A percentile compares a stretch with the other conserved stretches of the same genome.
Evolutionary conservation across 1,140 invertebrate species (phyloP).

Genomic region (Trypoxylus dichotomus): DNA sequence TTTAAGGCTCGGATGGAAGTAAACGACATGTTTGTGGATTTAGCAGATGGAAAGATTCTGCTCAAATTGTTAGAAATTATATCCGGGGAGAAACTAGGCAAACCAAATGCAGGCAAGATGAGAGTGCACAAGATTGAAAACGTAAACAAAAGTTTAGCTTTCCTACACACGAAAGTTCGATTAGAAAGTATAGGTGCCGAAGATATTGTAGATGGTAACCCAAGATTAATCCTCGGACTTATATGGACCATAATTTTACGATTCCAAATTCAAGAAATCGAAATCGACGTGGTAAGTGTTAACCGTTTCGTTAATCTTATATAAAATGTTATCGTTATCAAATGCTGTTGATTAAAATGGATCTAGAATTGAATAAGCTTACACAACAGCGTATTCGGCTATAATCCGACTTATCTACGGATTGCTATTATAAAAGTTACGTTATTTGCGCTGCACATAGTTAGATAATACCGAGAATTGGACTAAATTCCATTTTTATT

Average conservation of each 20-base stretch:
- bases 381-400: neutral
- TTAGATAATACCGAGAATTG: neutral
- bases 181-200: constrained; percentile 98
- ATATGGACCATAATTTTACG: constrained; percentile 98
- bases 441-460: neutral
- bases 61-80: constrained; percentile 98
- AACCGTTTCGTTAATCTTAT: neutral
- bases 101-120: constrained; percentile 96
- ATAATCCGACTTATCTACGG: neutral
- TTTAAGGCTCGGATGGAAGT: constrained; percentile 90
- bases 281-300: constrained; percentile 89
- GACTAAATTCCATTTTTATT: neutral
- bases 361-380: neutral
- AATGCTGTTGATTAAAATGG: neutral
- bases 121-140: constrained; percentile 99
- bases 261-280: constrained; percentile 98
- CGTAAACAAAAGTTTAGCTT: constrained; percentile 96
- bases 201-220: constrained; percentile 98
- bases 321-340: constrained; percentile 16
- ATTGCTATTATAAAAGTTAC: neutral
- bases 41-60: constrained; percentile 93
- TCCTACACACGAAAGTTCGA: constrained; percentile 95
- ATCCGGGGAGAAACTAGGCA: constrained; percentile 94
- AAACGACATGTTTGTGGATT: constrained; percentile 94
- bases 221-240: constrained; percentile 91